Evolutionary conservation across 2,888 invertebrate genomes (phyloP).

Genomic region (Euplexia lucipara): DNA sequence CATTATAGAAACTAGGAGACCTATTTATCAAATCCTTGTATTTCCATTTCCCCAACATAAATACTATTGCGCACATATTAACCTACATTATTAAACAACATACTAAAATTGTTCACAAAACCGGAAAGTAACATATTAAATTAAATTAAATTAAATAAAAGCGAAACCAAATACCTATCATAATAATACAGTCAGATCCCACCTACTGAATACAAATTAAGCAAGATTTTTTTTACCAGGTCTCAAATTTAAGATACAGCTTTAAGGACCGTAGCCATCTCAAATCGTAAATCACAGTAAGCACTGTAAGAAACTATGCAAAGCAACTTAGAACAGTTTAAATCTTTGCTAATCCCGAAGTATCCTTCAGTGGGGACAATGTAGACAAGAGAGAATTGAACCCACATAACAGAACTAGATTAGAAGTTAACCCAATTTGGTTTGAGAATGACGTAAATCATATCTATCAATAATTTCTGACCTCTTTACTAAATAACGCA

Average conservation of each 20-base stretch:
- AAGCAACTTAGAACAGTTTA: constrained; percentile 47
- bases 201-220: constrained; percentile 70
- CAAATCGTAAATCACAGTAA: constrained; percentile 47
- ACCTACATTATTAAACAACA: too few species aligned
- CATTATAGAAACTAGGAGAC: background rate
- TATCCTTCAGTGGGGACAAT: constrained; percentile 34
- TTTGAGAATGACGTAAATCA: constrained; percentile 5
- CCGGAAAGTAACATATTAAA: constrained; percentile 7
- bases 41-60: background rate
- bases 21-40: background rate
- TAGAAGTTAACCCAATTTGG: constrained; percentile 20
- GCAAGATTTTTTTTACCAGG: constrained; percentile 77
- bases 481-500: constrained; percentile 9
- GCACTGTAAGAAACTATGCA: constrained; percentile 48
- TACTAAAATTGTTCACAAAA: background rate
- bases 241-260: constrained; percentile 19
- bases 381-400: constrained; percentile 19
- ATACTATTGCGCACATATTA: too few species aligned
- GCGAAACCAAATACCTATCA: constrained; percentile 31
- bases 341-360: constrained; percentile 56
- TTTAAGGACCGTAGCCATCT: constrained; percentile 26
- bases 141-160: constrained; percentile 39
- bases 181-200: too few species aligned
- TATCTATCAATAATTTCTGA: constrained; percentile 5
- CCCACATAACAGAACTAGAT: constrained; percentile 32